Base-by-base conservation (phyloP, 2,113 vertebrate species). In the Indri indri region DNA sequence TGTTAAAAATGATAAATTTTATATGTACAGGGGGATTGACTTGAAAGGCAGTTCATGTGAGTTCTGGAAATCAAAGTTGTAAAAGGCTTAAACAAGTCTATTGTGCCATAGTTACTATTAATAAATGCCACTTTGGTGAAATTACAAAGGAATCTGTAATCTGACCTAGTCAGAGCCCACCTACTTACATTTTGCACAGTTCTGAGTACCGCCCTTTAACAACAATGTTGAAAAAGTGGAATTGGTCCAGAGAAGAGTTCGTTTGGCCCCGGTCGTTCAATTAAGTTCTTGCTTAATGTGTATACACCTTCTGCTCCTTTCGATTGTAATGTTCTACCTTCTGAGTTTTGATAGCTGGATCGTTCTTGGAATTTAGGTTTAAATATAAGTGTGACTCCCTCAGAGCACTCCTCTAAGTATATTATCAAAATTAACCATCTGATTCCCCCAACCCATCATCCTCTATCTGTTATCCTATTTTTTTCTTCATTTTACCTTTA, bases 51-150 rank as follows among this genome's bases (percentile, higher is more conserved):
- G 27, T 9, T 40, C 54, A 9, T 45, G 18, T 37, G 30, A 73
- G 30, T 59, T n/a, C 68, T 52, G 11, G 22, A 52, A 81, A 7
- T 4, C 0, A 0, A 32, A n/a, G 22, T 9, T 25, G 2, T 27
- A 10, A 61, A 14, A 42, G 45, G 13, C n/a, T 63, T 50, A 18
- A n/a, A 11, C 5, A 40, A 40, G 20, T 42, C 37, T n/a, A 30
- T 17, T 30, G n/a, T 77, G 37, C 6, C 16, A 0, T 18, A 13
- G 16, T 23, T 12, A 37, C 17, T 45, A 18, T 54, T 54, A 54
- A 54, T 54, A 13, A 50, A 22, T 27, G 50, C 34, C 37, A 16
- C 6, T 30, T 4, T 9, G 3, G 3, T 18, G 1, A 74, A 7
- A 45, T 5, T 47, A 17, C 2, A 23, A 27, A 68, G 61, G 22